These are phyloP conservation scores for Melangyna quadrimaculata DNA, from an alignment of 2,888 invertebrate genomes.

Conservation along the genomic window DNA sequence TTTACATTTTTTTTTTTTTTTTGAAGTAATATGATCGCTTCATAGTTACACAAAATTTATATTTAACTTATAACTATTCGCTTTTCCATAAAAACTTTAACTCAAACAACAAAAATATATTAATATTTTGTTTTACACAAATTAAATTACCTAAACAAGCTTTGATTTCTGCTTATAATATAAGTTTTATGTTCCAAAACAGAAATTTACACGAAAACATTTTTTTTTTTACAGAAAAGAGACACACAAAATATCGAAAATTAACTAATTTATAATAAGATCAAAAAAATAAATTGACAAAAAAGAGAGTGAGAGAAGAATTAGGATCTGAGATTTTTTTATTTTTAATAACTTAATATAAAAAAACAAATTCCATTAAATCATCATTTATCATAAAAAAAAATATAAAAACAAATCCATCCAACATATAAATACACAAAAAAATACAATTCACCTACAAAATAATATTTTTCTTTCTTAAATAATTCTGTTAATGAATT, in stretches of 20 bases:
- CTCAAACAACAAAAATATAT: conserved; percentile 1
- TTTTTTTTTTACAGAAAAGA: conserved; percentile 74
- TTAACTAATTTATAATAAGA: conserved; percentile 26
- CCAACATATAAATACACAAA: conserved; percentile 34
- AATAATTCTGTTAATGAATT: conserved; percentile 13
- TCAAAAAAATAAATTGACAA: conserved; percentile 25
- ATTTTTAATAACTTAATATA: conserved; percentile 25
- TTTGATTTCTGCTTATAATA: conserved; percentile 35
- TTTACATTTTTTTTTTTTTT: conserved; percentile 42
- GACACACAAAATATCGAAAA: conserved; percentile 66
- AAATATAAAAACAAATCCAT: conserved; percentile 27
- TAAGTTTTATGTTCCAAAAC: not conserved
- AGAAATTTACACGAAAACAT: conserved; percentile 58
- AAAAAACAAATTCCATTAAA: conserved; percentile 20
- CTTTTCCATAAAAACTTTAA: conserved; percentile 21
- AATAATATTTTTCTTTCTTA: not conserved
- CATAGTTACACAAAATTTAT: conserved; percentile 41
- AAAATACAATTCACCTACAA: conserved; percentile 36
- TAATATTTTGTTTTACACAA: not conserved
- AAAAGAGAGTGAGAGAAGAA: conserved; percentile 76
- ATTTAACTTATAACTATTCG: not conserved
- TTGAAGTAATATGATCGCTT: conserved; percentile 46
- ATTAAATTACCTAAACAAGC: conserved; percentile 25
- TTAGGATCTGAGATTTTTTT: conserved; percentile 56
- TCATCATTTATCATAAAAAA: conserved; percentile 33